phyloP scores from a whole-genome alignment of 2,888 invertebrate genomes.

The Aleiodes leptofemur region DNA sequence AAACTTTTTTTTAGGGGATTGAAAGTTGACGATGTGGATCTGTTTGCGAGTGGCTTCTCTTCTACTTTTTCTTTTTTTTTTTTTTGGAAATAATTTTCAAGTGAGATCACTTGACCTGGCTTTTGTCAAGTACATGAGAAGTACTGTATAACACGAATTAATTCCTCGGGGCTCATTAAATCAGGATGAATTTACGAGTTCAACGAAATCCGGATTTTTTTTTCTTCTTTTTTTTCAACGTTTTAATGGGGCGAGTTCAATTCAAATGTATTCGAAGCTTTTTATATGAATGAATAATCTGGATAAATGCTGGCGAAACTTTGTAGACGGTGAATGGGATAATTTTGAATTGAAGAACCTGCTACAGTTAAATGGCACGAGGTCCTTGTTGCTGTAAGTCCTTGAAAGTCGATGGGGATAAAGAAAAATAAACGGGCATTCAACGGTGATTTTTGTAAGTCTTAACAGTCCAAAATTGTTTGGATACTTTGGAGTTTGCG shows the following conservation, averaged over 20 bases:
- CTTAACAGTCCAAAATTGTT: too few species aligned
- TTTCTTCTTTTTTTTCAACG: background rate
- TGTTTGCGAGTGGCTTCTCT: conserved; percentile 11
- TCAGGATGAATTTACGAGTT: background rate
- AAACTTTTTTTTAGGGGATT: background rate
- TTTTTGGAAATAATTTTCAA: conserved; percentile 57
- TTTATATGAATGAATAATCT: conserved; percentile 1
- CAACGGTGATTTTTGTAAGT: too few species aligned
- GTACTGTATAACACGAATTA: conserved; percentile 38
- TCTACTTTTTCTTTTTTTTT: conserved; percentile 3
- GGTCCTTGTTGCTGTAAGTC: conserved; percentile 3
- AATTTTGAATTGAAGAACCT: conserved; percentile 64
- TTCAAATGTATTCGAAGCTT: conserved; percentile 14
- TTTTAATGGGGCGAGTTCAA: background rate
- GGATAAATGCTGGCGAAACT: conserved; percentile 46
- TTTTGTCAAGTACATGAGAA: conserved; percentile 34
- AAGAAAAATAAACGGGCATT: too few species aligned
- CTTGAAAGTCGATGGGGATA: too few species aligned
- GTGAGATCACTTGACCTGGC: conserved; percentile 61
- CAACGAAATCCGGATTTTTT: background rate
- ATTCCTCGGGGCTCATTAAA: conserved; percentile 31
- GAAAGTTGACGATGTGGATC: conserved; percentile 15
- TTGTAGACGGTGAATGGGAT: conserved; percentile 58
- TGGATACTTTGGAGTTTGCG: too few species aligned
- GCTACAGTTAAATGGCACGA: conserved; percentile 59